Evolutionary conservation across 1,140 invertebrate species (phyloP).

Genomic region (Hestina assimilis): DNA sequence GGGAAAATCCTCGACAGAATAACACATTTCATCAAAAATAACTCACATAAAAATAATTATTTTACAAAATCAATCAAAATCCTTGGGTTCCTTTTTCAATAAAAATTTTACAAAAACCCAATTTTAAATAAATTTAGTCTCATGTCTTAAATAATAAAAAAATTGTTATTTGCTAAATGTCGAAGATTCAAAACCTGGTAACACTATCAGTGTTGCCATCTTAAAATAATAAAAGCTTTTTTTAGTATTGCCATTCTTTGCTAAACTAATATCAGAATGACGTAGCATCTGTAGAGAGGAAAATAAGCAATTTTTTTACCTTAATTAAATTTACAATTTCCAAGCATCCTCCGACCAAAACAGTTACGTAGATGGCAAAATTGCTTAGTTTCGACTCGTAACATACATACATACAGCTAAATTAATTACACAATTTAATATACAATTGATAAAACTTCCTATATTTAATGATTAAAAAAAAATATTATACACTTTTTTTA

Average conservation of each 20-base stretch:
- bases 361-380: conserved; percentile 1
- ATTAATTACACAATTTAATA: conserved; percentile 4
- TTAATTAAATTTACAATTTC: conserved; percentile 5
- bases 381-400: conserved; percentile 19
- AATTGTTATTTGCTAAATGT: no score
- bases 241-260: conserved; percentile 42
- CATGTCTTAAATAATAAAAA: no score
- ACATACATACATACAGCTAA: conserved; percentile 9
- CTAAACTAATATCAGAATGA: conserved; percentile 59
- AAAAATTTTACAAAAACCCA: no score
- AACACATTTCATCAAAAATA: conserved; percentile 7
- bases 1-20: conserved; percentile 9
- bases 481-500: no score
- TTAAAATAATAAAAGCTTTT: conserved; percentile 41
- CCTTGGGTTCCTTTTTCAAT: no score
- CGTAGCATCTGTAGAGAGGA: conserved; percentile 12
- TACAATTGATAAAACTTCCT: neutral
- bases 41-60: no score
- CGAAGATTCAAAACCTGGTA: conserved; percentile 25
- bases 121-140: no score
- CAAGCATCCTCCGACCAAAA: conserved; percentile 2
- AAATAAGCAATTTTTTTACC: conserved; percentile 25
- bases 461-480: neutral
- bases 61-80: no score
- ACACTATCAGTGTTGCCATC: conserved; percentile 28